Evolutionary conservation across 2,113 vertebrate species (phyloP).

Genomic region (Chionomys nivalis): DNA sequence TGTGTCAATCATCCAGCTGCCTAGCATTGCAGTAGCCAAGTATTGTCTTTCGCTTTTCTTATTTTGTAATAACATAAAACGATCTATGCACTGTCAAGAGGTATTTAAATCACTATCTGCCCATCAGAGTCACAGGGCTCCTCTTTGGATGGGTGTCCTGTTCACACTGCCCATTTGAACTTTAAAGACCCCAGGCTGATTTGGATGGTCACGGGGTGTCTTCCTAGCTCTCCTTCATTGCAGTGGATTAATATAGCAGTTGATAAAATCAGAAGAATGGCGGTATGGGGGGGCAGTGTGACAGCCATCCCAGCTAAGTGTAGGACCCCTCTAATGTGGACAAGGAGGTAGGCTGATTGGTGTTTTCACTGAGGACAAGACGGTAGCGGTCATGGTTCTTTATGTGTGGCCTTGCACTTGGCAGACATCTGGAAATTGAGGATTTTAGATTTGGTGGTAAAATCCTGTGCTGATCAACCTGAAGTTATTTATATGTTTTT

Average conservation of each 20-base stretch:
- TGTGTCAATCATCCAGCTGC: neutral
- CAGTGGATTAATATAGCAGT: neutral
- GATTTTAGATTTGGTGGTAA: neutral
- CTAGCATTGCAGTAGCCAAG: neutral
- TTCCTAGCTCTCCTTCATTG: neutral
- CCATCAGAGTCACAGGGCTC: neutral
- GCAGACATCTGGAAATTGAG: neutral
- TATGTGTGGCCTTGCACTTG: neutral
- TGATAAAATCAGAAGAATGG: neutral
- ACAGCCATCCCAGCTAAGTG: neutral
- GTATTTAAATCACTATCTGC: neutral
- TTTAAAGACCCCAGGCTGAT: neutral
- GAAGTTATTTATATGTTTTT: neutral
- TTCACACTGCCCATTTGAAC: neutral
- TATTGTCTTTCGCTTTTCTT: neutral
- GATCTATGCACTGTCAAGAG: neutral
- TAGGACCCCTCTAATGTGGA: neutral
- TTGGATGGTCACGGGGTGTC: neutral
- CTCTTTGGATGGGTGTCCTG: neutral
- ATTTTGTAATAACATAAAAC: neutral
- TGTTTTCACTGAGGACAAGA: neutral
- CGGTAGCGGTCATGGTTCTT: neutral
- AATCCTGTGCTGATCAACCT: neutral
- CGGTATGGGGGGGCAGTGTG: rapidly evolving
- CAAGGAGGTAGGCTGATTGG: neutral